Percentiles rank a stretch among this genome's conserved stretches.
phyloP scores from a whole-genome alignment of 2,113 vertebrate genomes.

The Psittacus erithacus region DNA sequence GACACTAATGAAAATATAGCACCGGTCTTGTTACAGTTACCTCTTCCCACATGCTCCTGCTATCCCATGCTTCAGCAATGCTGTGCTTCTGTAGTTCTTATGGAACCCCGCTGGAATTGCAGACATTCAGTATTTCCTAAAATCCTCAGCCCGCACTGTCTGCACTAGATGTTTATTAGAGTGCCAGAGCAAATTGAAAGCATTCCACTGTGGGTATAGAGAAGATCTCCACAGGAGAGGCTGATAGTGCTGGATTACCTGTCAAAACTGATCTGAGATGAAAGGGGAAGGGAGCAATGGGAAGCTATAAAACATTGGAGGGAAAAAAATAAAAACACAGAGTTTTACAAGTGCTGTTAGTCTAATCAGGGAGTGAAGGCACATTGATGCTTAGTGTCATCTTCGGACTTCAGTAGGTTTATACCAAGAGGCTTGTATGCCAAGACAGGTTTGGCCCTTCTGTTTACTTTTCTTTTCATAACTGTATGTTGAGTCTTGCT shows the following conservation, averaged over 20 bases:
- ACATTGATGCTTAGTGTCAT: not conserved
- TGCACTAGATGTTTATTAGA: not conserved
- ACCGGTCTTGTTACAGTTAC: not conserved
- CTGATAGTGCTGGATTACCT: conserved; percentile 2
- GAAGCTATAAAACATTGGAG: not conserved
- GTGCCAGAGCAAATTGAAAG: not conserved
- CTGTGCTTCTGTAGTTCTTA: not conserved
- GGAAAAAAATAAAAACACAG: not conserved
- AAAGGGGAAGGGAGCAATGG: conserved; percentile 1
- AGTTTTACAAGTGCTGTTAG: conserved; percentile 41
- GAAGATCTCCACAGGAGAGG: not conserved
- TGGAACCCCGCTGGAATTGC: not conserved
- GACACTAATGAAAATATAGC: not conserved
- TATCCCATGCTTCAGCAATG: not conserved
- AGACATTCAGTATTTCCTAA: not conserved
- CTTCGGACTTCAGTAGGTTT: not conserved
- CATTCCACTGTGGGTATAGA: not conserved
- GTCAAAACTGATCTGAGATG: conserved; percentile 13
- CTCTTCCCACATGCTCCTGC: not conserved
- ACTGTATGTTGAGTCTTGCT: not conserved
- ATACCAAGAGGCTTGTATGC: not conserved
- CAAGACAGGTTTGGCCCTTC: not conserved
- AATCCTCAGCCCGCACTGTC: not conserved
- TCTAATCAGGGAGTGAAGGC: not conserved
- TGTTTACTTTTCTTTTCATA: not conserved